These are phyloP conservation scores for Gymnorhina tibicen DNA, from an alignment of 2,113 vertebrate genomes.

Conservation along the genomic window DNA sequence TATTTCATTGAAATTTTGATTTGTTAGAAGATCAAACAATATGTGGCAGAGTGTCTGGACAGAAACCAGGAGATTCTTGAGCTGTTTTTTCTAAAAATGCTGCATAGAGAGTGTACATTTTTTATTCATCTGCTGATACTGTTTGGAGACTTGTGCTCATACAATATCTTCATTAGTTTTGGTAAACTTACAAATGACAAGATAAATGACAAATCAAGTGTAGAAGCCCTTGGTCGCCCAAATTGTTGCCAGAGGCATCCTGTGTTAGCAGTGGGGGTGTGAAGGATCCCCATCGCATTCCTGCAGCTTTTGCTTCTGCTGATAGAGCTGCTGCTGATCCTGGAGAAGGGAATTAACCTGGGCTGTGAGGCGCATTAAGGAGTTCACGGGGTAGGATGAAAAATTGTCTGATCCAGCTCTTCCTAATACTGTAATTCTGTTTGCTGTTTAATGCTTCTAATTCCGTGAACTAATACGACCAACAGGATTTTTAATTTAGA, in stretches of 20 bases:
- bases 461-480: not conserved
- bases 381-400: not conserved
- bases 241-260: not conserved
- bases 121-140: not conserved
- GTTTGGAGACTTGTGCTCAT: not conserved
- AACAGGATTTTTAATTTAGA: not conserved
- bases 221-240: not conserved
- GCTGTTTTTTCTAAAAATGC: not conserved
- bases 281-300: not conserved
- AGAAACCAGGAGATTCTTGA: not conserved
- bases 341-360: not conserved
- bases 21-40: not conserved
- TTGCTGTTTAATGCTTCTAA: not conserved
- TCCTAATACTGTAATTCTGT: not conserved
- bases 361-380: not conserved
- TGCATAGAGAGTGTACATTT: not conserved
- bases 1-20: not conserved
- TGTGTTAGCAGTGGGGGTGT: fast-evolving
- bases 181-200: not conserved
- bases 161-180: not conserved
- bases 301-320: not conserved
- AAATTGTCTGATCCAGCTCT: not conserved
- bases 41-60: not conserved
- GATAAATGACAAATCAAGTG: not conserved
- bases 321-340: not conserved